Base-by-base conservation (phyloP, 2,888 invertebrate species). In the Agonum fuliginosum region DNA sequence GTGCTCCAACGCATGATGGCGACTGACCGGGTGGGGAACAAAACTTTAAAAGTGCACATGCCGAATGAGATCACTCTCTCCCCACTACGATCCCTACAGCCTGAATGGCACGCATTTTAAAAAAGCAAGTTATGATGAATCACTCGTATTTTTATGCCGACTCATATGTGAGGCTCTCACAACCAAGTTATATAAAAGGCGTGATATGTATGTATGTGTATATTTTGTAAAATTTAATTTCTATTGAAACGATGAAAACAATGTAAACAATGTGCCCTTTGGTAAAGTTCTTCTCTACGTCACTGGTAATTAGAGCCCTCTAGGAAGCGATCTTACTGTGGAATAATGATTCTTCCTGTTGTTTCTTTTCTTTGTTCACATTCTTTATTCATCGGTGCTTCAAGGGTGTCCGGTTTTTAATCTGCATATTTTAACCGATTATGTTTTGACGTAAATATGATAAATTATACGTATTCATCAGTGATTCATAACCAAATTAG, bases 381-480 rank as follows among this genome's bases (percentile, higher is more conserved):
- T 12, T 58, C 30, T 27, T 58, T 58, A 58, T 58, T 58, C 58
- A 58, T 58, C 58, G 8, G 58, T 27, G 24, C 58, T 58, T 58
- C 24, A 58, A 58, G 27, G 17, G 27, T 27, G 58, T 17, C 27
- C 58, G 22, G 27, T 58, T 58, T 24, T 58, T 27, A 58, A 58
- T 58, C 22, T 58, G 27, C 58, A 58, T 58, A 58, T 48, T 58
- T 58, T 58, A 58, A 58, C 27, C n/a, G 58, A 58, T 30, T 58
- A 30, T 6, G 22, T 19, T 30, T 30, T 27, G 58, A 58, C 58
- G 27, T 58, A 58, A 58, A 58, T 58, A 8, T 30, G 14, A 58
- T 58, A 58, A 58, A 58, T 58, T 58, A 27, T 17, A 58, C n/a
- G 48, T 17, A 20, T 48, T 20, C 48, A 20, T 48, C 48, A 48